Base-by-base conservation (phyloP, 1,140 invertebrate genomes). In the Charaxes varanes region DNA sequence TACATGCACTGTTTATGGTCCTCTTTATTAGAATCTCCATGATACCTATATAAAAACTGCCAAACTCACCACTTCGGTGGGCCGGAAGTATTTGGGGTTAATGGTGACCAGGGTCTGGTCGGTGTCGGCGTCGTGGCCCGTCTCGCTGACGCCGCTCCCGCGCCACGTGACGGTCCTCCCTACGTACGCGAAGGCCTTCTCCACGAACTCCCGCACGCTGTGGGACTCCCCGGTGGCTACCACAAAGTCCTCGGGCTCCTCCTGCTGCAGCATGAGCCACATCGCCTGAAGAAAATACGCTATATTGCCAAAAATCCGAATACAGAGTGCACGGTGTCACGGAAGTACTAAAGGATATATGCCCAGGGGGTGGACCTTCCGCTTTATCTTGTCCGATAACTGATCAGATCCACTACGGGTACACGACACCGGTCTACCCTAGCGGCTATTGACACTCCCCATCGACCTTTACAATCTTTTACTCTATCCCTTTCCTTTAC, bases 251-350 rank as follows among this genome's bases (percentile, higher is more conserved):
- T 99, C 94, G 0, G 98, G 94, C 24, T 85, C 81, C 0, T 96
- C 89, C 73, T 95, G 92, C 78, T 99, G 98, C n/a, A 99, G 85
- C 95, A 99, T 99, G 66, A 97, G 77, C 97, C 97, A 99, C 98
- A 99, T 99, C 6, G 97, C 98, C 93, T 97, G 65, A 3, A 73
- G 62, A n/a, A 19, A 16, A n/a, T n/a, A n/a, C n/a, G n/a, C n/a
- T n/a, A n/a, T n/a, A n/a, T n/a, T n/a, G n/a, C n/a, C n/a, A n/a
- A n/a, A n/a, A n/a, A n/a, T n/a, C n/a, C n/a, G n/a, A n/a, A n/a
- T n/a, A n/a, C n/a, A n/a, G n/a, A n/a, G n/a, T n/a, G n/a, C n/a
- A n/a, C n/a, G n/a, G n/a, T n/a, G n/a, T n/a, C n/a, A n/a, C n/a
- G n/a, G n/a, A n/a, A n/a, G n/a, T n/a, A n/a, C n/a, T n/a, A n/a